Conservation (phyloP, 2,888 invertebrate genomes). For the Cerceris rybyensis region DNA sequence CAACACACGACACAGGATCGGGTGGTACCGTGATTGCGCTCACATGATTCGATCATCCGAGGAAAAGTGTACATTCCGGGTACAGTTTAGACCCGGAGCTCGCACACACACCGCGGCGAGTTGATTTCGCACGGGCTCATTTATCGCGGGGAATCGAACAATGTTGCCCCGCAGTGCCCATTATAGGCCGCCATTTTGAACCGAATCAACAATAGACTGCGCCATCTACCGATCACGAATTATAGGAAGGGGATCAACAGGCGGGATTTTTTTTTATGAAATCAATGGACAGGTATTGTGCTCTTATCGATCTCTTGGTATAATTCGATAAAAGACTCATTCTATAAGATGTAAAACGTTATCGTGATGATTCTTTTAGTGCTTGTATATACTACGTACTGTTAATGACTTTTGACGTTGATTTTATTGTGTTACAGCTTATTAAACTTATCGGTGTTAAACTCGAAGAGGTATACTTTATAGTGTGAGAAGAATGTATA, state of each 20-base stretch:
- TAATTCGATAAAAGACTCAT: too few relatives aligned
- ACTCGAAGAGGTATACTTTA: background rate
- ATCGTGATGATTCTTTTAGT: too few relatives aligned
- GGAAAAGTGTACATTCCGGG: conserved; percentile 60
- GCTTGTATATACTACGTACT: too few relatives aligned
- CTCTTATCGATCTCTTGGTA: background rate
- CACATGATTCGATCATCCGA: conserved; percentile 65
- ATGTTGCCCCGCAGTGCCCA: conserved; percentile 71
- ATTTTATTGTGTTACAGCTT: too few relatives aligned
- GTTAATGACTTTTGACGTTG: too few relatives aligned
- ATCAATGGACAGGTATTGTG: background rate
- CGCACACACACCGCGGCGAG: conserved; percentile 46
- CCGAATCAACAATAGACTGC: conserved; percentile 84
- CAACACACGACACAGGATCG: conserved; percentile 63
- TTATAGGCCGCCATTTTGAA: conserved; percentile 77
- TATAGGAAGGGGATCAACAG: conserved; percentile 16
- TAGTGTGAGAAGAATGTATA: background rate
- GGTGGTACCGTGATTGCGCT: conserved; percentile 52
- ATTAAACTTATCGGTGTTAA: too few relatives aligned
- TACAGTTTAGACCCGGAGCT: conserved; percentile 44
- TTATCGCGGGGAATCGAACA: conserved; percentile 67
- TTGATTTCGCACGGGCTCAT: conserved; percentile 62
- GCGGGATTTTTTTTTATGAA: conserved; percentile 15
- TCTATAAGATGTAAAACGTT: too few relatives aligned
- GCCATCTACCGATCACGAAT: conserved; percentile 84